Evolutionary conservation across 2,888 invertebrate species (phyloP), one percentile per base, ranked within the genome.

Genomic region (Pollenia amentaria): DNA sequence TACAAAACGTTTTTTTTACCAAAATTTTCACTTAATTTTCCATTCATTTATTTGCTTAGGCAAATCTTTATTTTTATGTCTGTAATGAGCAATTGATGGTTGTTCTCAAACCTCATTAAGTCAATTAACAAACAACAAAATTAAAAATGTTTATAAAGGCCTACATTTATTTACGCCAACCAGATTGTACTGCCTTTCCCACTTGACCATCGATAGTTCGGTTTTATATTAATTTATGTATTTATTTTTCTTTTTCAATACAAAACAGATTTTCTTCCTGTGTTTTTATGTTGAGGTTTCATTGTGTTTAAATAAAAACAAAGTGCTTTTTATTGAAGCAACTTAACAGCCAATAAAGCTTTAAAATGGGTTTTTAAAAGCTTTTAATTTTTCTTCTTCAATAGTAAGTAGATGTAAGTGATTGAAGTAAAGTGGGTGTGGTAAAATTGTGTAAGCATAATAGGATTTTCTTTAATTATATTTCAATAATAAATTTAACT

Each of bases 321-420:
- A 75, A 75, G 42, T 53, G 67, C 7, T 64, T 62, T 73, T 75
- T 21, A 62, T 75, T 67, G 46, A 40, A 82, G 55, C 62, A 64
- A 69, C 38, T 76, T 76, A 76, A 70, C 76, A 76, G 18, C 9
- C 76, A 82, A 83, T 83, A 64, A 70, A 64, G 62, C 76, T 76
- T 70, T 53, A 70, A 64, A 70, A 12, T 38, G 62, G 10, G 62
- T 69, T 75, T 51, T 62, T 53, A 75, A 75, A 82, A 57, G 75
- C 67, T 60, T 75, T 81, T 48, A 70, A 16, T 38, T 10, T 11
- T 42, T 64, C 16, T 40, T 18, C 40, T 42, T 10, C 9, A 42
- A 16, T 38, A 48, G 51, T 42, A 44, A 76, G 29, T 53, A 53
- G 40, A 51, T 76, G 16, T 51, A 14, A 18, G 64, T 42, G 60